Percentiles rank a stretch among this genome's conserved stretches.
phyloP scores from a whole-genome alignment of 2,888 invertebrate species.

The Phaonia tiefii region DNA sequence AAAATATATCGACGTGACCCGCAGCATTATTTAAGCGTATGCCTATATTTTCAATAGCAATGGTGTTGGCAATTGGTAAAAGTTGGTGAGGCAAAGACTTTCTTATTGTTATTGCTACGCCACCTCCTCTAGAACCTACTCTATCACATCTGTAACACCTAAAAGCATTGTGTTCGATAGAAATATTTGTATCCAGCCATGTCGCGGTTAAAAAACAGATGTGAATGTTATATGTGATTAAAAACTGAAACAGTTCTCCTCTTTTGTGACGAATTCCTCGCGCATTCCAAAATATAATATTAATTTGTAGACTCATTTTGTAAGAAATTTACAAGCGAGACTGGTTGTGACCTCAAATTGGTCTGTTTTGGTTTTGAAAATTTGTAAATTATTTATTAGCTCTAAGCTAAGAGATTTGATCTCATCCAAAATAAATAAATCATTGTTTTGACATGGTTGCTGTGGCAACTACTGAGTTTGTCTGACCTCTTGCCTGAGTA shows the following conservation, averaged over 20 bases:
- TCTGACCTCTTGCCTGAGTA: background rate
- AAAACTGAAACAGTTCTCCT: background rate
- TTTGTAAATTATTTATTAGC: background rate
- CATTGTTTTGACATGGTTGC: background rate
- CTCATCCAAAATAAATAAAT: background rate
- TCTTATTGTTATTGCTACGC: background rate
- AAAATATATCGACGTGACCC: background rate
- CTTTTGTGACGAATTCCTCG: background rate
- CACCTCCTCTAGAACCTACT: background rate
- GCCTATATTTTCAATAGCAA: background rate
- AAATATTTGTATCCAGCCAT: background rate
- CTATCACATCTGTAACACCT: background rate
- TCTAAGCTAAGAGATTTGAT: background rate
- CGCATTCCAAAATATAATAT: background rate
- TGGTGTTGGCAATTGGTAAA: no score
- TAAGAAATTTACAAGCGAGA: background rate
- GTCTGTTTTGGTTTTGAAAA: no score
- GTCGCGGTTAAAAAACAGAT: background rate
- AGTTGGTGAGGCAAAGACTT: background rate
- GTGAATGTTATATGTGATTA: background rate
- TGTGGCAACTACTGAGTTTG: background rate
- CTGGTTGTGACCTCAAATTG: background rate
- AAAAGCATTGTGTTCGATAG: background rate
- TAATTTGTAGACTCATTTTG: background rate
- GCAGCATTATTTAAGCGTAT: no score